phyloP scores from a whole-genome alignment of 2,888 invertebrate genomes.

The Hypomecis atomaria region DNA sequence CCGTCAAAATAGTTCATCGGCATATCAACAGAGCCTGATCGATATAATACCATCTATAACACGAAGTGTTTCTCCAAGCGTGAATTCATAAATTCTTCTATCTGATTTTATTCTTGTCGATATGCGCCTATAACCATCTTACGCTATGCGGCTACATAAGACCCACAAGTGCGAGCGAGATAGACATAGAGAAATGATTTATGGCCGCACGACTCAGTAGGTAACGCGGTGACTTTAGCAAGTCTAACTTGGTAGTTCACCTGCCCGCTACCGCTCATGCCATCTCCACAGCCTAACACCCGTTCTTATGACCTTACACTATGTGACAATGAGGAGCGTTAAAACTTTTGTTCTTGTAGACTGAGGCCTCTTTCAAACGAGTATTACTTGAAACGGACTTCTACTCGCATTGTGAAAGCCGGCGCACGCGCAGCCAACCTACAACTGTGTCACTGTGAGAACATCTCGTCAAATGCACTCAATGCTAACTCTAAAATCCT shows the following conservation, averaged over 20 bases:
- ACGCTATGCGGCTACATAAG: too few relatives aligned
- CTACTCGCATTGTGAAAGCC: slow-evolving; percentile 62
- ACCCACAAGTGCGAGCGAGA: too few relatives aligned
- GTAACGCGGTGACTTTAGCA: too few relatives aligned
- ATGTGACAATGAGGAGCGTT: slow-evolving; percentile 70
- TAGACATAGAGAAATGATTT: too few relatives aligned
- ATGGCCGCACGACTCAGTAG: too few relatives aligned
- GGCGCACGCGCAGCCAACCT: slow-evolving; percentile 31
- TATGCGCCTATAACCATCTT: too few relatives aligned
- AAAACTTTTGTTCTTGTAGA: slow-evolving; percentile 71
- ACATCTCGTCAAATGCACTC: background rate
- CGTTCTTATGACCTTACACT: slow-evolving; percentile 58
- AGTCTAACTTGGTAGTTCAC: background rate
- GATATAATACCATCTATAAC: too few relatives aligned
- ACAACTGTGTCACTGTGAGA: slow-evolving; percentile 14
- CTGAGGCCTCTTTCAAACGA: slow-evolving; percentile 65
- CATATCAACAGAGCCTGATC: too few relatives aligned
- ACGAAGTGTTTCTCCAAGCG: too few relatives aligned
- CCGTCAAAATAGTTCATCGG: too few relatives aligned
- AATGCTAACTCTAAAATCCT: background rate
- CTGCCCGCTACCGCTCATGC: slow-evolving; percentile 13
- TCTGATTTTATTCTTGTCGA: too few relatives aligned
- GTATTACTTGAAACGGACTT: slow-evolving; percentile 64
- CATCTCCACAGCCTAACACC: slow-evolving; percentile 37
- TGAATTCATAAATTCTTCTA: too few relatives aligned